Base-by-base conservation (phyloP, 2,888 invertebrate genomes). In the Xylota sylvarum region DNA sequence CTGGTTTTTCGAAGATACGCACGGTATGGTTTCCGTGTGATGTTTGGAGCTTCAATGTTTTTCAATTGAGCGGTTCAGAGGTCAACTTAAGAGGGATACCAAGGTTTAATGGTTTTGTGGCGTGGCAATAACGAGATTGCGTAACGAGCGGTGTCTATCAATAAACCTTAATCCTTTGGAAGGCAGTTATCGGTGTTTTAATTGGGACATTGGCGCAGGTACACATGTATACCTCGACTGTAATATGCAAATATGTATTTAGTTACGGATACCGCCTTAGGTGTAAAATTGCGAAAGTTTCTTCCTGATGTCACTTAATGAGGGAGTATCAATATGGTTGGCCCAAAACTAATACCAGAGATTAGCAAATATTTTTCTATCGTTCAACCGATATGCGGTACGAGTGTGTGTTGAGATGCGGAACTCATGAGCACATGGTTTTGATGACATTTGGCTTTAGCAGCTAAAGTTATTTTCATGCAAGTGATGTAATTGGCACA, bases 261-360 rank as follows among this genome's bases (percentile, higher is more conserved):
- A 17, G 43, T 5, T 7, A 52, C 17, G 10, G 6, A n/a, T 14
- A 9, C 9, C n/a, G 6, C 4, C 14, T 37, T 37, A 23, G 55
- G 35, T 69, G 55, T 4, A 12, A 27, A 40, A 27, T 46, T 23
- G 48, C 56, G 14, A 56, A 46, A 46, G 35, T 56, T 7, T 35
- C 65, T 76, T 76, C 76, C 76, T 76, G 65, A 58, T 65, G 35
- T 48, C 50, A 9, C 9, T 23, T 65, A 35, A 65, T 65, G 43
- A 14, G 35, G 14, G 14, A 43, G 10, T 56, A 69, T 56, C 70
- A 56, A 56, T 56, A 56, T 19, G 19, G 30, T 19, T 12, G 43
- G 10, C 43, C 10, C 32, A 17, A 56, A 55, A 56, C 56, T 35
- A 56, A 56, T 27, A 56, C 23, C 55, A 10, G 46, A 17, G 17